Percentiles rank a stretch among this genome's conserved stretches.
Evolutionary conservation across 2,113 vertebrate genomes (phyloP).

Genomic region (Pluvialis apricaria): DNA sequence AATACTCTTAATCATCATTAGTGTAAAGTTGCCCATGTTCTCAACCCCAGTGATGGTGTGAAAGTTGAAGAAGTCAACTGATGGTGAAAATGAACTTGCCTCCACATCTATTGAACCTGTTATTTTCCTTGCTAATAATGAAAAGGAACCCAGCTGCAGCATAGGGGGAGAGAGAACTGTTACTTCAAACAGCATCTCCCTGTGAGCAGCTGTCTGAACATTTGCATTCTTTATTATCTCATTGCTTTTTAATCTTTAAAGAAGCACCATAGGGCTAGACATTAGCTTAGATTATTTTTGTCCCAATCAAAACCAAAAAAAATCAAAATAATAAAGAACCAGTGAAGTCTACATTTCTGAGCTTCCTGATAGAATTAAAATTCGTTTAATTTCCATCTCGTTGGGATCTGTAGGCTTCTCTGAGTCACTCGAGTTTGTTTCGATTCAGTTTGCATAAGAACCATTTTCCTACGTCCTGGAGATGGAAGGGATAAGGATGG

Average conservation of each 20-base stretch:
- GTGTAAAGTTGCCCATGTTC: neutral
- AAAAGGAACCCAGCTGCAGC: neutral
- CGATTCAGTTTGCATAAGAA: neutral
- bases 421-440: neutral
- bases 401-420: neutral
- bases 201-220: neutral
- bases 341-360: neutral
- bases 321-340: neutral
- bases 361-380: neutral
- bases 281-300: neutral
- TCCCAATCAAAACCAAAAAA: neutral
- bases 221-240: neutral
- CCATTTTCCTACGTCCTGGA: neutral
- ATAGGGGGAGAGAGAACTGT: neutral
- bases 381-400: neutral
- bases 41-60: neutral
- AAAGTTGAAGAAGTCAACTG: neutral
- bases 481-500: neutral
- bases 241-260: slow-evolving; percentile 19
- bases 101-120: neutral
- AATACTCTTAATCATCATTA: neutral
- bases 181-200: neutral
- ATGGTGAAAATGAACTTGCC: neutral
- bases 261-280: neutral
- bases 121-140: slow-evolving; percentile 9